Percentiles rank a stretch among this genome's conserved stretches.
These are phyloP conservation scores for Lydus trimaculatus DNA, from an alignment of 2,888 invertebrate species.

Conservation along the genomic window DNA sequence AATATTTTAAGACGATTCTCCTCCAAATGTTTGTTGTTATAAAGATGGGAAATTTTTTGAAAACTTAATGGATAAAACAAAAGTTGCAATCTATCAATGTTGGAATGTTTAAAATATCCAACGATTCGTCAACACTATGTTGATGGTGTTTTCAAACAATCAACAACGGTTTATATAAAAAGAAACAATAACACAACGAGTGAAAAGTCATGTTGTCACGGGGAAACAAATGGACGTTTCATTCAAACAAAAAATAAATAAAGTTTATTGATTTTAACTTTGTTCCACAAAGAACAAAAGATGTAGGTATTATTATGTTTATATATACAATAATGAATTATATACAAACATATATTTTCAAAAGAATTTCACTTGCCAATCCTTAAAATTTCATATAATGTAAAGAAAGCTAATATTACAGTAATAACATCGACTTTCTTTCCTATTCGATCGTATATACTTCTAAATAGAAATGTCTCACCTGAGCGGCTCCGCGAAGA, in stretches of 20 bases:
- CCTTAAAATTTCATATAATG: background rate
- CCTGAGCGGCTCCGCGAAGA: conserved; percentile 63
- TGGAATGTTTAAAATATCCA: conserved; percentile 2
- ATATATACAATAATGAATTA: background rate
- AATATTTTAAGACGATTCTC: background rate
- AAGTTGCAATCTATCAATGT: background rate
- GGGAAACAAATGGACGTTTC: background rate
- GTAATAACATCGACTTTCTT: background rate
- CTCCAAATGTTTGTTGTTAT: background rate
- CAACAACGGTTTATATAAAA: background rate
- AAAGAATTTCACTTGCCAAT: conserved; percentile 1
- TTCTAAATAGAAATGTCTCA: conserved; percentile 33
- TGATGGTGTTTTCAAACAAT: background rate
- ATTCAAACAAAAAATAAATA: background rate
- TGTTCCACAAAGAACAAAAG: background rate
- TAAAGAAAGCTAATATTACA: background rate
- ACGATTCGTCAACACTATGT: background rate
- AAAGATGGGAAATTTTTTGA: background rate
- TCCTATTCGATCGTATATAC: too few relatives aligned
- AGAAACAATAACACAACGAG: background rate
- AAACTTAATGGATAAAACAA: background rate
- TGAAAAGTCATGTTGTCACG: background rate
- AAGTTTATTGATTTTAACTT: background rate
- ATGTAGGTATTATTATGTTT: too few relatives aligned
- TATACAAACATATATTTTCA: background rate